These are phyloP conservation scores for Branchellion lobata DNA, from an alignment of 2,888 invertebrate genomes.

Conservation along the genomic window DNA sequence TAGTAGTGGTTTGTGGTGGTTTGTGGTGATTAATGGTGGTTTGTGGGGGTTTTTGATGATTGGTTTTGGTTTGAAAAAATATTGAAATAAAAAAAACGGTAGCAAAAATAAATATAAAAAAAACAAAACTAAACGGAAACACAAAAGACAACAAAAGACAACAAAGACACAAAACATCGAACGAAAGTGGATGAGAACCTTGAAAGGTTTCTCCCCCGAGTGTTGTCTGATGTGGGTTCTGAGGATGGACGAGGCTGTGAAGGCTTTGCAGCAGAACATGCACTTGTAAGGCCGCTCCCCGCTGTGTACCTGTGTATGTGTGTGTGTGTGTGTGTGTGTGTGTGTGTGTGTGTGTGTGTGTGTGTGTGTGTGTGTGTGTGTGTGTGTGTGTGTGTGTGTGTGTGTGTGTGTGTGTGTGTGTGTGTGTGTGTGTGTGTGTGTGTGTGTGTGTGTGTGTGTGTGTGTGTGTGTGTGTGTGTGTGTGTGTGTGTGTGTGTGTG, in stretches of 20 bases:
- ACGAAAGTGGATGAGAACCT: too few relatives aligned
- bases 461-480: constrained; percentile 39
- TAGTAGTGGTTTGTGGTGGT: not conserved
- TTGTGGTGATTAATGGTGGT: not conserved
- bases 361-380: constrained; percentile 29
- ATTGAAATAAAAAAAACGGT: not conserved
- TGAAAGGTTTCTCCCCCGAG: not conserved
- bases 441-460: constrained; percentile 40
- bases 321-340: constrained; percentile 27
- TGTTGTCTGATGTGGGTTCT: not conserved
- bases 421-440: constrained; percentile 9
- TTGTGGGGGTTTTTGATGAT: not conserved
- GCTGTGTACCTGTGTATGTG: not conserved
- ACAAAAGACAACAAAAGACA: not conserved
- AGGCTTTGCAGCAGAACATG: not conserved
- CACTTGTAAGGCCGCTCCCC: not conserved
- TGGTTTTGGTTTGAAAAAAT: not conserved
- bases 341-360: constrained; percentile 19
- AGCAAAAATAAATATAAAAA: not conserved
- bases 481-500: constrained; percentile 39
- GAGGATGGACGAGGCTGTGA: not conserved
- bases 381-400: constrained; percentile 25
- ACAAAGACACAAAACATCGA: too few relatives aligned
- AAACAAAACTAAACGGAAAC: not conserved
- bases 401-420: constrained; percentile 12